Percentiles rank a stretch among this genome's conserved stretches.
These are phyloP conservation scores for Amblyopsis rosae DNA, from an alignment of 2,113 vertebrate species.

Conservation along the genomic window DNA sequence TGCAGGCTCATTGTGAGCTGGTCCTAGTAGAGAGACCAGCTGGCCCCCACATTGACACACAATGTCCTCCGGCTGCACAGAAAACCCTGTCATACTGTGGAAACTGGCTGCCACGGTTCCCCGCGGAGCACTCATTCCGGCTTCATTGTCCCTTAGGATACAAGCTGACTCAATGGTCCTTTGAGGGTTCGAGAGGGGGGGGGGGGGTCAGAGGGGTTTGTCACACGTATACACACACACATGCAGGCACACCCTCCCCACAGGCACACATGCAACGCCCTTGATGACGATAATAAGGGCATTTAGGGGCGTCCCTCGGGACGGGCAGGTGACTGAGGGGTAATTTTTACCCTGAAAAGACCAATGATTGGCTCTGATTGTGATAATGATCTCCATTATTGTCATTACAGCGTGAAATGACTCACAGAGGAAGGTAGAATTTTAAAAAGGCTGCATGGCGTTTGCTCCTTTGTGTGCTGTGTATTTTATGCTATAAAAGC, in stretches of 20 bases:
- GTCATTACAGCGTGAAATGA: conserved; percentile 68
- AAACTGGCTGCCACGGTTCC: conserved; percentile 59
- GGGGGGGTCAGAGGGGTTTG: conserved; percentile 53
- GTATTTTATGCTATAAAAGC: not conserved
- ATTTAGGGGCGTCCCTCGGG: conserved; percentile 71
- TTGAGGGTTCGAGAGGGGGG: conserved; percentile 43
- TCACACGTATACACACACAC: conserved; percentile 35
- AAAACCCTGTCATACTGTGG: conserved; percentile 50
- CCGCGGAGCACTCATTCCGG: conserved; percentile 57
- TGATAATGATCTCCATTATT: conserved; percentile 76
- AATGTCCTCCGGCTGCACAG: conserved; percentile 64
- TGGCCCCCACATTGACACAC: conserved; percentile 71
- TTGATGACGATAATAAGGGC: conserved; percentile 76
- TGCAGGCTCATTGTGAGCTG: conserved; percentile 71
- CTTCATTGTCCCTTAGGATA: conserved; percentile 63
- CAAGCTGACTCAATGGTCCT: conserved; percentile 53
- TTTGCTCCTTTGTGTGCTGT: conserved; percentile 23
- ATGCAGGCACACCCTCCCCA: conserved; percentile 9
- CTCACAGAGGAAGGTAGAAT: conserved; percentile 47
- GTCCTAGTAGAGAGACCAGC: conserved; percentile 76
- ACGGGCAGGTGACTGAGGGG: conserved; percentile 73
- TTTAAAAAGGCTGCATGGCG: conserved; percentile 43
- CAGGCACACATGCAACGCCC: conserved; percentile 51
- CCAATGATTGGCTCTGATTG: conserved; percentile 76
- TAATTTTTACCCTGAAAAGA: conserved; percentile 77